A percentile compares a stretch with the other conserved stretches of the same genome.
These are phyloP conservation scores for Oncopeltus fasciatus DNA, from an alignment of 1,140 invertebrate genomes.

Conservation along the genomic window DNA sequence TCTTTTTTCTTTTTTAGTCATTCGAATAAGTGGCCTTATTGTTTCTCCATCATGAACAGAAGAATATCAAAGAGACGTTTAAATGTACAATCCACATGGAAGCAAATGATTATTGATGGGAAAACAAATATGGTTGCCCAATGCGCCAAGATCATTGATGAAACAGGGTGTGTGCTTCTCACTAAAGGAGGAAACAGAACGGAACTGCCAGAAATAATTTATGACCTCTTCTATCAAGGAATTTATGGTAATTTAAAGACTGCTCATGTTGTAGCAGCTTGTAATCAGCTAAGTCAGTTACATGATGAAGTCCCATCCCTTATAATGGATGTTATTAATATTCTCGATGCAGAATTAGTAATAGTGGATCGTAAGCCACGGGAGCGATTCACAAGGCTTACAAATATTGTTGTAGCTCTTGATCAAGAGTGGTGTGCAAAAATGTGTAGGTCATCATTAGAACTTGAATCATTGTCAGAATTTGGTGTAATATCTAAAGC, in stretches of 20 bases:
- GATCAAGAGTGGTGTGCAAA: conserved; percentile 60
- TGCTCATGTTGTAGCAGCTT: conserved; percentile 24
- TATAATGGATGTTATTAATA: conserved; percentile 61
- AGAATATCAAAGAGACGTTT: not conserved
- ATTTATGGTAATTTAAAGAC: conserved; percentile 27
- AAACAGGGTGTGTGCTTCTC: not conserved
- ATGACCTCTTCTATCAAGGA: conserved; percentile 28
- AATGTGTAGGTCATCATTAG: conserved; percentile 78
- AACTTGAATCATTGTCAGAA: conserved; percentile 85
- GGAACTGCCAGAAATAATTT: conserved; percentile 19
- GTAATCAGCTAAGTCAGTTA: conserved; percentile 26
- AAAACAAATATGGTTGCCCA: not conserved
- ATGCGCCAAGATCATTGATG: not conserved
- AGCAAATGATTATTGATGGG: not conserved
- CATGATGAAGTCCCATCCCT: conserved; percentile 58
- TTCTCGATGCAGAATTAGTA: conserved; percentile 62
- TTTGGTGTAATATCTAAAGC: conserved; percentile 81
- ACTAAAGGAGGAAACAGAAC: not conserved
- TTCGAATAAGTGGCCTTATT: not conserved
- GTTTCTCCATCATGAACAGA: conserved; percentile 1
- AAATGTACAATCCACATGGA: not conserved
- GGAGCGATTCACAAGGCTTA: conserved; percentile 33
- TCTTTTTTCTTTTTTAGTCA: no score
- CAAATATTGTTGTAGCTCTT: conserved; percentile 4
- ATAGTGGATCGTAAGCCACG: conserved; percentile 38